Conservation (phyloP, 2,888 invertebrate species). For the Linyphia triangularis region DNA sequence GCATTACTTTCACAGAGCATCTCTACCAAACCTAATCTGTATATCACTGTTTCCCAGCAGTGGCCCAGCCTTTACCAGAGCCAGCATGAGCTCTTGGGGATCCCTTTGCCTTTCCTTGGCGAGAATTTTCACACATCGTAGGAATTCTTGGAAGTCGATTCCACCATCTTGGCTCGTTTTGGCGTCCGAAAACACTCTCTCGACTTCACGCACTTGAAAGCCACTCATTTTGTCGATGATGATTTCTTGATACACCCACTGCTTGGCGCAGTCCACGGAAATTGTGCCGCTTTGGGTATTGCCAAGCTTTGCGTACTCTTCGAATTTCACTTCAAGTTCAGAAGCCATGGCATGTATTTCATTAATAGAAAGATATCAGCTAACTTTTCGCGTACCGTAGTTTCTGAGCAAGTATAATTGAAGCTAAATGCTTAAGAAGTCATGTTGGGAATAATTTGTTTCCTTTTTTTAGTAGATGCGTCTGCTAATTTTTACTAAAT, state of each 20-base stretch:
- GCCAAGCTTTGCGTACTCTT: background rate
- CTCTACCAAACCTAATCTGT: background rate
- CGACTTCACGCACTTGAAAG: background rate
- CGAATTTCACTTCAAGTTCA: background rate
- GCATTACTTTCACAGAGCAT: background rate
- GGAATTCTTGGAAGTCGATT: background rate
- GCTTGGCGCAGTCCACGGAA: background rate
- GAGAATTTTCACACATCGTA: background rate
- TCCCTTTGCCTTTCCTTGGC: background rate
- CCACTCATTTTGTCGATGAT: background rate
- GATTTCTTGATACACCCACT: background rate
- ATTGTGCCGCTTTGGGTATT: background rate
- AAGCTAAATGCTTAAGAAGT: too few relatives aligned
- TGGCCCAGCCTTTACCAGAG: background rate
- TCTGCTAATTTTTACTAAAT: too few relatives aligned
- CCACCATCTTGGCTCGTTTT: background rate
- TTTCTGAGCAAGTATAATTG: too few relatives aligned
- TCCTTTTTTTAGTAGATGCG: too few relatives aligned
- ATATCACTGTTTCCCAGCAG: background rate
- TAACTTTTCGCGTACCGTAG: too few relatives aligned
- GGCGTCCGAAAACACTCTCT: background rate
- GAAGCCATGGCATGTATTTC: too few relatives aligned
- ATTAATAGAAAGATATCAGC: too few relatives aligned
- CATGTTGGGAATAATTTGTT: too few relatives aligned
- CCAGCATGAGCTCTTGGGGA: background rate